Conservation (phyloP, 2,797 vertebrate genomes). For the Rhabdomys pumilio region DNA sequence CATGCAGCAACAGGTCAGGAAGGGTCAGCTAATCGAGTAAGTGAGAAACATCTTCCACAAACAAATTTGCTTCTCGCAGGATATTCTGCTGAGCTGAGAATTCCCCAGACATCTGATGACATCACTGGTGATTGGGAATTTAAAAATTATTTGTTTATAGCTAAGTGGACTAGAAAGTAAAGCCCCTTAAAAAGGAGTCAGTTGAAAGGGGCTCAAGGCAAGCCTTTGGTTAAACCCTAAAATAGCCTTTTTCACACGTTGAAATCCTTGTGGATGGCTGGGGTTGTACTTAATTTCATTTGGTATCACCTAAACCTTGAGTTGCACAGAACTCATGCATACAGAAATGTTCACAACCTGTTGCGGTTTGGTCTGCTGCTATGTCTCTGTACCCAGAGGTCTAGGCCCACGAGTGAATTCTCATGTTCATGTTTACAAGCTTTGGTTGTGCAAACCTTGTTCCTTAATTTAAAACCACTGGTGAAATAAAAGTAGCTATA, state of each 20-base stretch:
- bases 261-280: background rate
- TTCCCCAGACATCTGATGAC: background rate
- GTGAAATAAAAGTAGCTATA: background rate
- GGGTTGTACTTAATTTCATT: background rate
- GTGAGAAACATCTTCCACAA: constrained; percentile 8
- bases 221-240: background rate
- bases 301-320: background rate
- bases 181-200: constrained; percentile 1
- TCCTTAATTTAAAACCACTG: background rate
- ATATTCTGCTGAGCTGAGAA: background rate
- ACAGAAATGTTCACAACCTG: background rate
- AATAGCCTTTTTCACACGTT: constrained; percentile 13
- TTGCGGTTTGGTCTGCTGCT: background rate
- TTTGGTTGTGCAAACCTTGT: background rate
- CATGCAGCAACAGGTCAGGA: background rate
- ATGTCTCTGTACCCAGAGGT: background rate
- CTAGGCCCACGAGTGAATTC: background rate
- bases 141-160: background rate
- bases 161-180: constrained; percentile 28
- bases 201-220: constrained; percentile 6
- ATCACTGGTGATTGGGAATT: background rate
- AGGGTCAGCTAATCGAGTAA: background rate
- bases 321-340: background rate
- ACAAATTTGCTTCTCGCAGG: background rate
- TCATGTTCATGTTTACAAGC: background rate